phyloP scores from a whole-genome alignment of 2,888 invertebrate genomes.

The Acrobeloides nanus region DNA sequence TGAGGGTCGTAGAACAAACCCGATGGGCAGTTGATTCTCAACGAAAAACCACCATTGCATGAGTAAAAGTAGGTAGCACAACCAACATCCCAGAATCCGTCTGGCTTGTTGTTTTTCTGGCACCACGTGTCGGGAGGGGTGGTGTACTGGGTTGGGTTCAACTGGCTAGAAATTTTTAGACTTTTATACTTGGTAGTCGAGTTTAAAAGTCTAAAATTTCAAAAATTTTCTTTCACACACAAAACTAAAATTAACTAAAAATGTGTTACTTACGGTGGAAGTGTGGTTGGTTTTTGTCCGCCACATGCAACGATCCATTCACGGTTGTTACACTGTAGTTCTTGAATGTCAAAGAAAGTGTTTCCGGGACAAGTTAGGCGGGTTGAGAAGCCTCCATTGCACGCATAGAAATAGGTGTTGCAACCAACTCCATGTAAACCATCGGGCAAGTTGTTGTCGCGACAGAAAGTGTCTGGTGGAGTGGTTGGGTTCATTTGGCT shows the following conservation, averaged over 20 bases:
- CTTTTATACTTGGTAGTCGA: too few species aligned
- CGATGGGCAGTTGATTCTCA: constrained; percentile 13
- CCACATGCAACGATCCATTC: neutral
- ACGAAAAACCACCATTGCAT: too few species aligned
- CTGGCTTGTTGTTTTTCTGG: too few species aligned
- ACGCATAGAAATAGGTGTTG: constrained; percentile 1
- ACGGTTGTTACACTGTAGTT: neutral
- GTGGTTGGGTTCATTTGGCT: too few species aligned
- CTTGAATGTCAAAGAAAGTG: neutral
- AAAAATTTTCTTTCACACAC: too few species aligned
- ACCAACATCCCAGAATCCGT: constrained; percentile 19
- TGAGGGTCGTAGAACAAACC: constrained; percentile 13
- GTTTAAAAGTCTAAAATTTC: too few species aligned
- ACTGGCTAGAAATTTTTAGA: too few species aligned
- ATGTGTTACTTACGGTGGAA: neutral
- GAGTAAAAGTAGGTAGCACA: constrained; percentile 17
- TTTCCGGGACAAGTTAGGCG: neutral
- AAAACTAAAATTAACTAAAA: too few species aligned
- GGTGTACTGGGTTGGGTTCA: too few species aligned
- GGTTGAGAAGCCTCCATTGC: constrained; percentile 3
- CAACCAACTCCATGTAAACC: constrained; percentile 2
- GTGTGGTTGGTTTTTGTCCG: neutral
- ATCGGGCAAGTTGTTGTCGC: neutral
- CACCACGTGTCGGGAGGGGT: too few species aligned
- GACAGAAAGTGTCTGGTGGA: constrained; percentile 10